These are phyloP conservation scores for Rhagoletis pomonella DNA, from an alignment of 1,140 invertebrate species.

Conservation along the genomic window DNA sequence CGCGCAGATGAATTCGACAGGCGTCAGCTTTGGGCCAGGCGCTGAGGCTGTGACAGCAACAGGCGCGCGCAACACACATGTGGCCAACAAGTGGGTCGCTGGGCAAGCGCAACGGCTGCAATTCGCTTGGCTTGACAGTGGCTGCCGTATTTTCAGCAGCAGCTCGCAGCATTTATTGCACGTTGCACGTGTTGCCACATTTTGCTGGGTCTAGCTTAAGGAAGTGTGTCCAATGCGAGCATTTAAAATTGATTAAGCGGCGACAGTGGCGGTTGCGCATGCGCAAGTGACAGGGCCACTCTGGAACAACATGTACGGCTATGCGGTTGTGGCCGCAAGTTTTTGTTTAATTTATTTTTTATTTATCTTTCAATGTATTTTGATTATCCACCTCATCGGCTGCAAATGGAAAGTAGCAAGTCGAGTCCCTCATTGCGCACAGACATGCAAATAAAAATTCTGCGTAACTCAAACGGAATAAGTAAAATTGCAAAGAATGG, in stretches of 20 bases:
- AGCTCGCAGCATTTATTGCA: not conserved
- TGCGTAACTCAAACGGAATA: too few species aligned
- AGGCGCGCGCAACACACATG: not conserved
- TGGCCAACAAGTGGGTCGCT: conserved; percentile 25
- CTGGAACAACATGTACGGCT: not conserved
- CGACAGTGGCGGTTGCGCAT: conserved; percentile 42
- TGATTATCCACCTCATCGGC: not conserved
- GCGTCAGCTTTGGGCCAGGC: conserved; percentile 48
- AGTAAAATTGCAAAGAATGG: not conserved
- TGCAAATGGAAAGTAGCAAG: not conserved
- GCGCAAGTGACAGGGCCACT: conserved; percentile 19
- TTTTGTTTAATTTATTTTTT: not conserved
- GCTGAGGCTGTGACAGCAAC: not conserved
- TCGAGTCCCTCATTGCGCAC: not conserved
- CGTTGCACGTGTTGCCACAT: conserved; percentile 28
- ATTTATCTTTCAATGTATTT: not conserved
- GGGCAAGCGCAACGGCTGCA: not conserved
- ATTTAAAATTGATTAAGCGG: conserved; percentile 51
- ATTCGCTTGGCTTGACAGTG: not conserved
- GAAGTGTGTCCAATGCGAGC: conserved; percentile 37
- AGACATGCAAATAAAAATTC: not conserved
- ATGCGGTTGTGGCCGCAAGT: not conserved
- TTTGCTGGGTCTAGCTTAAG: conserved; percentile 13
- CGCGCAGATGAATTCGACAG: conserved; percentile 28
- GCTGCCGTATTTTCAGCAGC: conserved; percentile 1